Base-by-base conservation (phyloP, 1,140 invertebrate genomes). In the Trachymyrmex cornetzi region DNA sequence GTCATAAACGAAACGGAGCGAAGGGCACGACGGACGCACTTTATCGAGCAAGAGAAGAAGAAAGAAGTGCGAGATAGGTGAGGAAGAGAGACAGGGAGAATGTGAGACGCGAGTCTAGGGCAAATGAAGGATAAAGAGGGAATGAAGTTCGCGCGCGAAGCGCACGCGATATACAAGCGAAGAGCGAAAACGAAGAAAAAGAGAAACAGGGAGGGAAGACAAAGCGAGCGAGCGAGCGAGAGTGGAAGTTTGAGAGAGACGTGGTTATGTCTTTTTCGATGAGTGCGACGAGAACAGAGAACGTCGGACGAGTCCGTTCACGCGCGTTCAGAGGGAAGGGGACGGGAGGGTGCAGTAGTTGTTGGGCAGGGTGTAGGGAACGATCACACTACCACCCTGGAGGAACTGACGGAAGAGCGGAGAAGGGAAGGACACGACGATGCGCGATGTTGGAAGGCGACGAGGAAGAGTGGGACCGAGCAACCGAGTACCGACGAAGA, bases 1-100 rank as follows among this genome's bases (percentile, higher is more conserved):
- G 79, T 89, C 74, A 88, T 81, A 81, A 71, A 81, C 30, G 66
- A 87, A 87, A 82, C 77, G 82, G 85, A 88, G 69, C 87, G 86
- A 63, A 85, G 86, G 75, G 87, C 84, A 50, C 34, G 64, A 84
- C 81, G 71, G 59, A 77, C 57, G 81, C 44, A 77, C 34, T 50
- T 77, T 63, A 63, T 63, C 84, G 57, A 59, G 3, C 11, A 3
- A 24, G 9, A 22, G 9, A 22, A 22, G 19, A 12, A 24, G 57
- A 44, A 27, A 16, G 38, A 24, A 2, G 0, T 3, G 22, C 2
- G 14, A 50, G 19, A 69, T 48, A 48, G 66, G n/a, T 48, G 38
- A 69, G 34, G 61, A 50, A 24, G 74, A 64, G 57, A 79, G 82
- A 67, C 48, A 61, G 75, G 77, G 77, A 59, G 67, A 22, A 66